phyloP scores from a whole-genome alignment of 53 echinoderm and acorn worm genomes.

The Glandiceps talaboti region DNA sequence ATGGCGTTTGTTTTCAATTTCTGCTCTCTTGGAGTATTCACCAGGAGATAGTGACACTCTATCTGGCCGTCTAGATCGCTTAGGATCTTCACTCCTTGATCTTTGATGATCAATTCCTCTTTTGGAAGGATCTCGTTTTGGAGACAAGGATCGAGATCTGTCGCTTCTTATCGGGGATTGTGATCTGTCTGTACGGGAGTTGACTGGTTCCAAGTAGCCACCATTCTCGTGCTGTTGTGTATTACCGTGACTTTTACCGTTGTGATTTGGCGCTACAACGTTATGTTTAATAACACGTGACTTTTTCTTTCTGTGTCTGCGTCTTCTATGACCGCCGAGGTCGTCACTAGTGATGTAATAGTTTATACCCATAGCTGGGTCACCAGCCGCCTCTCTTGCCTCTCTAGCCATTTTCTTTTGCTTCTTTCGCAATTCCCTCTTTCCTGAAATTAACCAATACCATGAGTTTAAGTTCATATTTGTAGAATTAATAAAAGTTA shows the following conservation, averaged over 20 bases:
- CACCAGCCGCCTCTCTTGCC: neutral
- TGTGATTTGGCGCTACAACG: neutral
- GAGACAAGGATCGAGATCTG: neutral
- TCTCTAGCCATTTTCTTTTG: neutral
- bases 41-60: slow-evolving; percentile 54
- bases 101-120: neutral
- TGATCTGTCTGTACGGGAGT: neutral
- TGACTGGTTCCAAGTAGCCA: neutral
- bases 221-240: neutral
- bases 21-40: slow-evolving; percentile 50
- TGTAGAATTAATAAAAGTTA: too few relatives aligned
- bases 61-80: neutral
- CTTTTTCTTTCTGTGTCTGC: neutral
- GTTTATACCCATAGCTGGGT: neutral
- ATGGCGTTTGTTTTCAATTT: slow-evolving; percentile 53
- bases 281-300: neutral
- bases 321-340: neutral
- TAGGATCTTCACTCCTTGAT: neutral
- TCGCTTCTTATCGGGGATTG: neutral
- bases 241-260: neutral
- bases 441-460: neutral
- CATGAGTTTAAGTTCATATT: too few relatives aligned
- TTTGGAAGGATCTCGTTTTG: neutral
- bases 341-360: neutral
- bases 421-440: neutral